Evolutionary conservation across 2,888 invertebrate species (phyloP).

Genomic region (Drosophila tripunctata): DNA sequence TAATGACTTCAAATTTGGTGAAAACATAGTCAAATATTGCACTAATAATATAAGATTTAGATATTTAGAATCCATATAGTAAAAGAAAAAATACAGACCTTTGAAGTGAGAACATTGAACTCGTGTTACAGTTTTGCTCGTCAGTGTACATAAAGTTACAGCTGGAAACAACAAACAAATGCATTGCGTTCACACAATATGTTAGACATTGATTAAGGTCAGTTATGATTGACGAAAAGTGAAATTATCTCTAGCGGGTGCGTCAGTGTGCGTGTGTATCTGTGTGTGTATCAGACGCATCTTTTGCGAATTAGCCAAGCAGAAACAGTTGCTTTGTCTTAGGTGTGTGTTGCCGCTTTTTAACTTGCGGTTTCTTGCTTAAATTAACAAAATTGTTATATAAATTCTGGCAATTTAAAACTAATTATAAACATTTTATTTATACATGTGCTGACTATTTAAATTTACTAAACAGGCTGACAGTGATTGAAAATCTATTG

Average conservation of each 20-base stretch:
- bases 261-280: not conserved
- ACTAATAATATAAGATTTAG: too few species aligned
- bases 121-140: too few species aligned
- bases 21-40: too few species aligned
- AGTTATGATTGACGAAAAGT: constrained; percentile 68
- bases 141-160: too few species aligned
- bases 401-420: too few species aligned
- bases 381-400: not conserved
- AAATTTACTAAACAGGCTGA: too few species aligned
- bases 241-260: constrained; percentile 53
- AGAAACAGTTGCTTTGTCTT: constrained; percentile 24
- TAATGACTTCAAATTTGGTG: too few species aligned
- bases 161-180: not conserved
- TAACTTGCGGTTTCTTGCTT: constrained; percentile 13
- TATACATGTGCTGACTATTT: not conserved
- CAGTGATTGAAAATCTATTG: too few species aligned
- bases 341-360: not conserved
- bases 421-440: not conserved
- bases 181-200: constrained; percentile 37
- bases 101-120: too few species aligned
- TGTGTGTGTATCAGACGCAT: not conserved
- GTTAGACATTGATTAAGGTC: constrained; percentile 71
- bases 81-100: too few species aligned
- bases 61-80: too few species aligned
- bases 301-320: constrained; percentile 43